phyloP scores from a whole-genome alignment of 2,888 invertebrate species.

The Aphelenchoides bicaudatus region DNA sequence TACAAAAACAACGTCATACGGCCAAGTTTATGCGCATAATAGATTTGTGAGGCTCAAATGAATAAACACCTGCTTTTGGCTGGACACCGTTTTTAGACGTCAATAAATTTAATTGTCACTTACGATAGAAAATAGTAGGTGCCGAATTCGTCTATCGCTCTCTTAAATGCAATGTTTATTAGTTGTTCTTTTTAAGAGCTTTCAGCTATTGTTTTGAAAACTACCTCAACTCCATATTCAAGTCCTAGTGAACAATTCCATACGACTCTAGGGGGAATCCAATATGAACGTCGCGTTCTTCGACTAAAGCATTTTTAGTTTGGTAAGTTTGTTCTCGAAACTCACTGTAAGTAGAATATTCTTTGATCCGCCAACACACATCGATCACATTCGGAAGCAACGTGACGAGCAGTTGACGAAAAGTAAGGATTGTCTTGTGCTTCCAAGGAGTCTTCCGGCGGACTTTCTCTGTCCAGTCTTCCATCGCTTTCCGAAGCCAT shows the following conservation, averaged over 20 bases:
- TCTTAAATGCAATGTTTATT: too few relatives aligned
- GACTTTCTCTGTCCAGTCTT: too few relatives aligned
- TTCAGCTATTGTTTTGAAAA: too few relatives aligned
- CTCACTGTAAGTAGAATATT: conserved; percentile 55
- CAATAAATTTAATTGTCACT: conserved; percentile 74
- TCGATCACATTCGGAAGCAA: conserved; percentile 39
- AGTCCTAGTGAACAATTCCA: conserved; percentile 70
- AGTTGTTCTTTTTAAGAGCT: too few relatives aligned
- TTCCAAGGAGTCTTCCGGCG: conserved; percentile 8
- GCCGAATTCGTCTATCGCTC: conserved; percentile 76
- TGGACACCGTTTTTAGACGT: background rate
- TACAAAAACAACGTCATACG: too few relatives aligned
- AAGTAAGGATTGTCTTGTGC: conserved; percentile 26
- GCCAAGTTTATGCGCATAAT: background rate
- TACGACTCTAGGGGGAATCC: conserved; percentile 82
- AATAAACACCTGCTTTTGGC: background rate
- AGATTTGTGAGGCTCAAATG: conserved; percentile 4
- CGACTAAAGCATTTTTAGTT: conserved; percentile 39
- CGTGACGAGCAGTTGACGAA: conserved; percentile 22
- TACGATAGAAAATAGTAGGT: conserved; percentile 83
- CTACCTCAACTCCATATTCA: conserved; percentile 83
- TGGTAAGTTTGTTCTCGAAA: conserved; percentile 23
- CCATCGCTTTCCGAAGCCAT: too few relatives aligned
- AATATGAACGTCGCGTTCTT: conserved; percentile 61
- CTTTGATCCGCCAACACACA: conserved; percentile 49